phyloP scores from a whole-genome alignment of 2,113 vertebrate species.

The Hoplias malabaricus region DNA sequence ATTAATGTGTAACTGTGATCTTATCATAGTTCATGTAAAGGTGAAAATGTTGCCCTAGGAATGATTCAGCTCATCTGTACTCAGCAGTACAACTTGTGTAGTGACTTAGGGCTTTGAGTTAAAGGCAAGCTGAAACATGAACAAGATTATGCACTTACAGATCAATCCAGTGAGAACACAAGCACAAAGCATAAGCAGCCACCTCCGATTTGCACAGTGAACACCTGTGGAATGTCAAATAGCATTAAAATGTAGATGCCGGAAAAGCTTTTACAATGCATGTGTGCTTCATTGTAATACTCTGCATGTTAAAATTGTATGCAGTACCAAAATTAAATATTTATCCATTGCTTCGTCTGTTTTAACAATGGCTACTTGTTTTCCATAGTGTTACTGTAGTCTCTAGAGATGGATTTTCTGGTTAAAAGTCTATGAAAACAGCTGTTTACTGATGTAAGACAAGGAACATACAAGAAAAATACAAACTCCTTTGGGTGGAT shows the following conservation, averaged over 20 bases:
- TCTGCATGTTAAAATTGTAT: neutral
- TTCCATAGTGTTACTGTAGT: too few relatives aligned
- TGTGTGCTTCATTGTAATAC: neutral
- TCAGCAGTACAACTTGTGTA: neutral
- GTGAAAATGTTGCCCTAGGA: neutral
- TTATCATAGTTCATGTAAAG: neutral
- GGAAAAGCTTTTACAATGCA: too few relatives aligned
- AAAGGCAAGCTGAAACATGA: neutral
- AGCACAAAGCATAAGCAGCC: constrained; percentile 62
- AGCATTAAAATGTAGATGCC: too few relatives aligned
- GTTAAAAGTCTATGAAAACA: too few relatives aligned
- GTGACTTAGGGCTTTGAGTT: neutral
- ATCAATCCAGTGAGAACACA: constrained; percentile 64
- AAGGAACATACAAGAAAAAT: too few relatives aligned
- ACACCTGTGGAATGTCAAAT: constrained; percentile 54
- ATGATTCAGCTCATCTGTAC: neutral
- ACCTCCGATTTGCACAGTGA: constrained; percentile 59
- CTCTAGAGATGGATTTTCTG: too few relatives aligned
- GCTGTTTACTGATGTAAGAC: too few relatives aligned
- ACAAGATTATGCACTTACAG: constrained; percentile 65
- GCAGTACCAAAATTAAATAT: too few relatives aligned
- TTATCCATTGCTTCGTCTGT: too few relatives aligned
- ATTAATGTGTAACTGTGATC: neutral
- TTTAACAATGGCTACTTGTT: neutral
- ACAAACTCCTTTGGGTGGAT: too few relatives aligned